These are phyloP conservation scores for Decapterus maruadsi DNA, from an alignment of 2,797 vertebrate species.

Conservation along the genomic window DNA sequence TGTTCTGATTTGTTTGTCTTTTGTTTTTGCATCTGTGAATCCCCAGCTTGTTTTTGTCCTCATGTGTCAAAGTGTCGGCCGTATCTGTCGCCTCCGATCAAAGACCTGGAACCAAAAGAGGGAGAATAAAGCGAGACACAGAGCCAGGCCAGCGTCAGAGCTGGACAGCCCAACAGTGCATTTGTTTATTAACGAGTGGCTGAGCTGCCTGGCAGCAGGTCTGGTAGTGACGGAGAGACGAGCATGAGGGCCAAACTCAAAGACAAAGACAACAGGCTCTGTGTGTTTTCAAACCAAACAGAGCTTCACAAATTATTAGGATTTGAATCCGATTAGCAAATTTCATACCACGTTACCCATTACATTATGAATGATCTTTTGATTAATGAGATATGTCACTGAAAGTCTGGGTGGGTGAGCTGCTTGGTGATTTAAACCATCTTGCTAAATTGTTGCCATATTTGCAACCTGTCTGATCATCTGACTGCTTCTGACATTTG, in stretches of 20 bases:
- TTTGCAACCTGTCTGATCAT: no score
- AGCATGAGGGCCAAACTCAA: neutral
- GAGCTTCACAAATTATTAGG: neutral
- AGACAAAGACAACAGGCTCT: neutral
- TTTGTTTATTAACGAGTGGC: neutral
- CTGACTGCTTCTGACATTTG: neutral
- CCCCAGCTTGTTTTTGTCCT: no score
- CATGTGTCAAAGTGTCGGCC: no score
- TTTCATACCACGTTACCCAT: neutral
- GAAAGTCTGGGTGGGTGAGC: neutral
- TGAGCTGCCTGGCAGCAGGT: neutral
- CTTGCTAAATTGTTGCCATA: neutral
- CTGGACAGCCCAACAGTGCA: neutral
- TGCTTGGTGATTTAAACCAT: neutral
- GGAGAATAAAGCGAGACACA: no score
- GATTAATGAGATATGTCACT: neutral
- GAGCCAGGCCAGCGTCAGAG: neutral
- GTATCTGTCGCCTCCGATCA: no score
- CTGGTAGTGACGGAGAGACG: neutral
- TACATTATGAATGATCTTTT: neutral
- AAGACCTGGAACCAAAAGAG: no score
- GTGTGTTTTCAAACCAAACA: neutral
- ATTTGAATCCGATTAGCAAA: neutral
- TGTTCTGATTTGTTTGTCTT: no score
- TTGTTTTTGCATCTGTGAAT: no score